Evolutionary conservation across 2,888 invertebrate genomes (phyloP).

Genomic region (Augiades crinisus): DNA sequence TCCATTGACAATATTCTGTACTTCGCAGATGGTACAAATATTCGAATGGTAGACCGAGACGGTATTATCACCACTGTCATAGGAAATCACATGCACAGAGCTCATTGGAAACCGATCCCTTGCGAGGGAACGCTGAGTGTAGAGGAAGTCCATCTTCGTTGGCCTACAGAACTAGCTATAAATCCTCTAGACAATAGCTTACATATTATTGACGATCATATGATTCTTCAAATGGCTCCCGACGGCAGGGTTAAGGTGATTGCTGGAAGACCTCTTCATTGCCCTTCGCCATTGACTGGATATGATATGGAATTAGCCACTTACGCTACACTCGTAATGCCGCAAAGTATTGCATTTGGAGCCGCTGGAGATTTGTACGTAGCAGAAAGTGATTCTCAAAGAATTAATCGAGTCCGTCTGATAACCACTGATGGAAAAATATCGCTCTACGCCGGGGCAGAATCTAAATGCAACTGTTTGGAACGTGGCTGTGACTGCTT

Average conservation of each 20-base stretch:
- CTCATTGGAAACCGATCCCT: slow-evolving; percentile 96
- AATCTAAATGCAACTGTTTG: slow-evolving; percentile 95
- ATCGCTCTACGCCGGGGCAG: slow-evolving; percentile 95
- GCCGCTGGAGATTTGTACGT: slow-evolving; percentile 96
- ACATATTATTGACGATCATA: slow-evolving; percentile 97
- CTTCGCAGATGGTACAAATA: slow-evolving; percentile 97
- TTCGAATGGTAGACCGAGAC: slow-evolving; percentile 95
- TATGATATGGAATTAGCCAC: slow-evolving; percentile 94
- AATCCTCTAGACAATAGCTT: slow-evolving; percentile 97
- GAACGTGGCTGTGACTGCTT: slow-evolving; percentile 96
- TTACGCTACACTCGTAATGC: slow-evolving; percentile 94
- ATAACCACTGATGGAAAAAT: slow-evolving; percentile 97
- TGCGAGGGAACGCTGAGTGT: slow-evolving; percentile 95
- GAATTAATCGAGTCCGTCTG: slow-evolving; percentile 94
- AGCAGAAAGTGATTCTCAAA: slow-evolving; percentile 97
- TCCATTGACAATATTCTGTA: slow-evolving; percentile 95
- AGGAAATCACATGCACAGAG: slow-evolving; percentile 95
- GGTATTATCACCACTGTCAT: slow-evolving; percentile 96
- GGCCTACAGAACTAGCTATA: slow-evolving; percentile 97
- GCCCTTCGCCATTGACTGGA: slow-evolving; percentile 90
- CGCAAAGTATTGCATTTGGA: slow-evolving; percentile 96
- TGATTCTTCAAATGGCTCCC: slow-evolving; percentile 94
- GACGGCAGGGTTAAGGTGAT: slow-evolving; percentile 96
- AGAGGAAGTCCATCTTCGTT: slow-evolving; percentile 96
- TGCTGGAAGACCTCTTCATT: slow-evolving; percentile 96